Evolutionary conservation across 2,797 vertebrate genomes (phyloP).

Genomic region (Pachyuromys duprasi): DNA sequence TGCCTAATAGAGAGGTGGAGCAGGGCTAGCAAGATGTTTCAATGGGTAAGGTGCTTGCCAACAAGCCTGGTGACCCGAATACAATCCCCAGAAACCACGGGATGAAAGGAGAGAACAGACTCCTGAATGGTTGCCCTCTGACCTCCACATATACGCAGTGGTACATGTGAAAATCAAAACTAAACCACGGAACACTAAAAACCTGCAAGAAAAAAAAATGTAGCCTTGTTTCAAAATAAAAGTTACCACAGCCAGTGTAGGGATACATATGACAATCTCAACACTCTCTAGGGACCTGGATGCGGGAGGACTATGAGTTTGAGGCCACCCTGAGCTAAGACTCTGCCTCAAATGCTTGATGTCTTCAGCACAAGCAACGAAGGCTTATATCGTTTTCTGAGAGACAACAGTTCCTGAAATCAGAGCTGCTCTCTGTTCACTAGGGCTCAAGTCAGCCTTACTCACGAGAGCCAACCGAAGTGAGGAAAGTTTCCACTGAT

Average conservation of each 20-base stretch:
- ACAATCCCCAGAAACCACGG: neutral
- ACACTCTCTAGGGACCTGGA: neutral
- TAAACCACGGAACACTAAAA: neutral
- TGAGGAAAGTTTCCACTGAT: neutral
- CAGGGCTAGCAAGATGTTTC: neutral
- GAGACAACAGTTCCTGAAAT: neutral
- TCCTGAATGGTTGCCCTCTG: neutral
- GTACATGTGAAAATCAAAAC: neutral
- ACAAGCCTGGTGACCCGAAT: neutral
- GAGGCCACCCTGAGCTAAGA: neutral
- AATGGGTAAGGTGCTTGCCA: neutral
- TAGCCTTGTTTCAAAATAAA: neutral
- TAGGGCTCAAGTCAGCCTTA: neutral
- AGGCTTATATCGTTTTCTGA: neutral
- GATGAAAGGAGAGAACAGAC: neutral
- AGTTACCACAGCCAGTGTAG: neutral
- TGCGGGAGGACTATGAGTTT: neutral
- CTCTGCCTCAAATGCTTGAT: constrained; percentile 15
- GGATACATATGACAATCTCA: neutral
- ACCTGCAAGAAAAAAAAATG: neutral
- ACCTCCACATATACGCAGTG: neutral
- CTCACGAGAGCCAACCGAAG: neutral
- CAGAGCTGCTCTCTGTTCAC: neutral
- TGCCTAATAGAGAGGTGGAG: neutral
- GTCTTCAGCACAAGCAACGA: neutral